phyloP scores from a whole-genome alignment of 1,140 invertebrate genomes.

The Zaprionus africanus region DNA sequence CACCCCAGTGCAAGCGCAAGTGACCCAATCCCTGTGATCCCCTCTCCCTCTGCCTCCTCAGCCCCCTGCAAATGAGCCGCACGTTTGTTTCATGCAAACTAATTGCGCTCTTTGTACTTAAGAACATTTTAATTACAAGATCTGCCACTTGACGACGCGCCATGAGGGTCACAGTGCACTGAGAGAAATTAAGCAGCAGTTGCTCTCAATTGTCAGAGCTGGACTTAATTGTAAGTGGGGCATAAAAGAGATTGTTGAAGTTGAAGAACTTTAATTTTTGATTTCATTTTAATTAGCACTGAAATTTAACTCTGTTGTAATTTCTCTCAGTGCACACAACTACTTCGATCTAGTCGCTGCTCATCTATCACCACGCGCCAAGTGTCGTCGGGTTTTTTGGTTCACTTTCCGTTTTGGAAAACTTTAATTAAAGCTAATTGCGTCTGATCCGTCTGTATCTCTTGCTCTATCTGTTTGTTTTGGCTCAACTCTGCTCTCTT shows the following conservation, averaged over 20 bases:
- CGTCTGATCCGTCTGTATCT: conserved; percentile 48
- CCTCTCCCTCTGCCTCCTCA: not conserved
- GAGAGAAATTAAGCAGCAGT: conserved; percentile 1
- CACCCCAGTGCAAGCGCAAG: conserved; percentile 50
- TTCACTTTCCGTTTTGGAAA: conserved; percentile 78
- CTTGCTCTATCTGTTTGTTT: conserved; percentile 39
- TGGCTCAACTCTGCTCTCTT: conserved; percentile 52
- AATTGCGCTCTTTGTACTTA: conserved; percentile 77
- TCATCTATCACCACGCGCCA: conserved; percentile 75
- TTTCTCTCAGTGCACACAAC: conserved; percentile 35
- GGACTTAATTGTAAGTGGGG: not conserved
- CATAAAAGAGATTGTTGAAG: not conserved
- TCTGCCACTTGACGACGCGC: conserved; percentile 54
- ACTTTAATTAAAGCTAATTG: conserved; percentile 79
- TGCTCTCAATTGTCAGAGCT: not conserved
- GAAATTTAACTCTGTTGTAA: not conserved
- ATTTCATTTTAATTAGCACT: not conserved
- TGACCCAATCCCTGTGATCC: not conserved
- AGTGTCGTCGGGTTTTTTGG: conserved; percentile 61
- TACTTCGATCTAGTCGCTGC: conserved; percentile 22
- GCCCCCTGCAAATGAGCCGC: conserved; percentile 55
- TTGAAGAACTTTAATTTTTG: not conserved
- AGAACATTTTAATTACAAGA: conserved; percentile 74
- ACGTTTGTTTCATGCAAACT: conserved; percentile 77
- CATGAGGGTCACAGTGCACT: conserved; percentile 70